Evolutionary conservation across 2,797 vertebrate species (phyloP).

Genomic region (Gymnopithys bicolor): DNA sequence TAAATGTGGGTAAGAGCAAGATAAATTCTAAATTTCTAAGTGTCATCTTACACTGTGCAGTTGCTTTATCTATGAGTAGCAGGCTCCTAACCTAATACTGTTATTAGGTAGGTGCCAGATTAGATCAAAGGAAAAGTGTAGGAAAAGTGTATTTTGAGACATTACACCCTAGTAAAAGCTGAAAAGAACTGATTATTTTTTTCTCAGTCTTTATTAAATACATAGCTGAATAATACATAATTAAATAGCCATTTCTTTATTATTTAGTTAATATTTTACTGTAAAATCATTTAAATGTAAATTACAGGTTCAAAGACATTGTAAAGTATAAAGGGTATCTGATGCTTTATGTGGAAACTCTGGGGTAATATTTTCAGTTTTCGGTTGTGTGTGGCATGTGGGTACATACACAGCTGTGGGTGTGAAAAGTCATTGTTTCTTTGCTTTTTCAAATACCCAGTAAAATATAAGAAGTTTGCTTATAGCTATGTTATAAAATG

Average conservation of each 20-base stretch:
- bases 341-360: neutral
- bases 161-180: neutral
- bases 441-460: neutral
- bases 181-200: neutral
- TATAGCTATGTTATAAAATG: neutral
- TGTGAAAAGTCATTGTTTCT: neutral
- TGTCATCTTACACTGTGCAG: neutral
- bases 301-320: neutral
- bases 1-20: neutral
- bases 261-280: neutral
- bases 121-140: neutral
- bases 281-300: neutral
- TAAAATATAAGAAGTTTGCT: neutral
- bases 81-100: neutral
- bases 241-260: neutral
- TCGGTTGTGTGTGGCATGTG: neutral
- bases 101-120: neutral
- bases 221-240: neutral
- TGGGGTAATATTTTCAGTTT: neutral
- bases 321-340: neutral
- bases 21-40: neutral
- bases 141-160: neutral
- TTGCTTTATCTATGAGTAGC: neutral
- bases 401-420: neutral
- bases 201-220: neutral